Evolutionary conservation across 1,140 invertebrate genomes (phyloP).

Genomic region (Megalonaias nervosa): DNA sequence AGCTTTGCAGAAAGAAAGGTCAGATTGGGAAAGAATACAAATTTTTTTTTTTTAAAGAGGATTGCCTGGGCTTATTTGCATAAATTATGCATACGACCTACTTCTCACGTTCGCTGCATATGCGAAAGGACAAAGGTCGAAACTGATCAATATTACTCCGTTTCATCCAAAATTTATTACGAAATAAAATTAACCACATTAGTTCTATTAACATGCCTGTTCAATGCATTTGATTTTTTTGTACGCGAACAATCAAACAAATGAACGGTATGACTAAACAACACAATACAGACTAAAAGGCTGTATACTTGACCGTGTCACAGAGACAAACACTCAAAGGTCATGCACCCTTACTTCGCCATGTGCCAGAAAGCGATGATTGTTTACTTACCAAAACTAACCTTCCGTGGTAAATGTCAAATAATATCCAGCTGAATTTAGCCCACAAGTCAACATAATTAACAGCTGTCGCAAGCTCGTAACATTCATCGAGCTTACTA

Average conservation of each 20-base stretch:
- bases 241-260: too few species aligned
- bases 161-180: too few species aligned
- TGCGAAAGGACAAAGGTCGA: constrained; percentile 66
- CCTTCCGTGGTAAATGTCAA: too few species aligned
- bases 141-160: not conserved
- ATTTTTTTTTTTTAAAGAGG: not conserved
- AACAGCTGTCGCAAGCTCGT: too few species aligned
- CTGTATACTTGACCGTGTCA: constrained; percentile 48
- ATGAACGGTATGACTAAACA: not conserved
- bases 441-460: too few species aligned
- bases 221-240: too few species aligned
- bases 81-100: constrained; percentile 67
- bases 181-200: too few species aligned
- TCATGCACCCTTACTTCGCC: constrained; percentile 54
- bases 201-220: too few species aligned
- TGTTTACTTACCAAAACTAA: too few species aligned
- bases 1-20: constrained; percentile 1
- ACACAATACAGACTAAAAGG: constrained; percentile 4
- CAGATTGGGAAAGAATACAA: not conserved
- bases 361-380: too few species aligned
- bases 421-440: too few species aligned
- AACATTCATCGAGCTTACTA: too few species aligned
- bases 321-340: constrained; percentile 54
- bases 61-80: constrained; percentile 56
- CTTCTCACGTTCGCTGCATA: constrained; percentile 41